Evolutionary conservation across 2,888 invertebrate genomes (phyloP).

Genomic region (Lucinisca nassula): DNA sequence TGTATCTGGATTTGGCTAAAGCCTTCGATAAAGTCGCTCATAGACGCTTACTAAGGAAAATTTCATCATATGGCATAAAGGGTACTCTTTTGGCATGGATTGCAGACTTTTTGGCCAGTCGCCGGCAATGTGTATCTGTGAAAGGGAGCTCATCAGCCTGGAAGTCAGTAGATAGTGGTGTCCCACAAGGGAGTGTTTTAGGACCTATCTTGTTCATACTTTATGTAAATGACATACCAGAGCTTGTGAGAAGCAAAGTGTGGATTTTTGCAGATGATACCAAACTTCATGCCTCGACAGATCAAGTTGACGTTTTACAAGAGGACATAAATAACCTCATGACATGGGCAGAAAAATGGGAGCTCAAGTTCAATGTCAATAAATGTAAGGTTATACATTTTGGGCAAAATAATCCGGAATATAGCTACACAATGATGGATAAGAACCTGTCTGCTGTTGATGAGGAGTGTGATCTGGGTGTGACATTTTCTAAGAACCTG

Average conservation of each 20-base stretch:
- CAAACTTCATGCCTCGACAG: background rate
- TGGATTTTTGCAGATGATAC: background rate
- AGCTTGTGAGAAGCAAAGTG: background rate
- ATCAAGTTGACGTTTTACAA: background rate
- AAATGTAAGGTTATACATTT: too few species aligned
- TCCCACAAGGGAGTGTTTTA: conserved; percentile 24
- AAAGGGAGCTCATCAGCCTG: background rate
- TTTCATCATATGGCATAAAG: conserved; percentile 1
- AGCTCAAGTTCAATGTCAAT: too few species aligned
- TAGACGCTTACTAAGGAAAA: too few species aligned
- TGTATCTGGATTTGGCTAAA: too few species aligned
- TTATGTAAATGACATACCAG: background rate
- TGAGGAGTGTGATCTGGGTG: too few species aligned
- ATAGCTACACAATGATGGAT: too few species aligned
- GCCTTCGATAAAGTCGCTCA: too few species aligned
- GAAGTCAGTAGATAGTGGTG: background rate
- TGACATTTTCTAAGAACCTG: too few species aligned
- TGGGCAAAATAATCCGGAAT: too few species aligned
- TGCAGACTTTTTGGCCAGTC: background rate
- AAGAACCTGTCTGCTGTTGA: too few species aligned
- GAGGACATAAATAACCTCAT: too few species aligned
- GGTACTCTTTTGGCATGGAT: background rate
- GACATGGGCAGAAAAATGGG: too few species aligned
- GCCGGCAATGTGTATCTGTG: background rate
- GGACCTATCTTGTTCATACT: background rate